Evolutionary conservation across 2,888 invertebrate genomes (phyloP).

Genomic region (Lasioglossum calceatum): DNA sequence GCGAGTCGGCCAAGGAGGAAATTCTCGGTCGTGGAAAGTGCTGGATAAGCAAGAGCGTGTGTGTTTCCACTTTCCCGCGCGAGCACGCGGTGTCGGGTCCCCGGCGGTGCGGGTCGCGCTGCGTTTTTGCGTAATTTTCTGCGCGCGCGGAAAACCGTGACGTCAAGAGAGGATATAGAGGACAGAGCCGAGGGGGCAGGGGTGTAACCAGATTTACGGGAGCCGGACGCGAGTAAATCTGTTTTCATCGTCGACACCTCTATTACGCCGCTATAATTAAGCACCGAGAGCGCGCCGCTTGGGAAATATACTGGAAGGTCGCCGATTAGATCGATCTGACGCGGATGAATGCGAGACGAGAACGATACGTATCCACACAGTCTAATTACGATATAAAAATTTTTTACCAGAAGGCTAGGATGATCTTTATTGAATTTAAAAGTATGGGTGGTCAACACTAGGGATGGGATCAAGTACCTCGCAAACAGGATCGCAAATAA

Average conservation of each 20-base stretch:
- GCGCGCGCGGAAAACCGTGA: constrained; percentile 32
- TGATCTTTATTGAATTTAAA: too few relatives aligned
- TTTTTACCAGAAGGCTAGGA: too few relatives aligned
- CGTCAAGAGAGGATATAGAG: constrained; percentile 43
- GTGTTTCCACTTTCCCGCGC: constrained; percentile 60
- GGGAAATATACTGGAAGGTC: constrained; percentile 61
- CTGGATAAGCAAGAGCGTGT: constrained; percentile 35
- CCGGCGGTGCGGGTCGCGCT: neutral
- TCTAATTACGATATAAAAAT: too few relatives aligned
- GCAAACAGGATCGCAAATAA: too few relatives aligned
- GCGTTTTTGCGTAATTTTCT: constrained; percentile 30
- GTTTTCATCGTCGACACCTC: constrained; percentile 48
- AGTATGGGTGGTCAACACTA: too few relatives aligned
- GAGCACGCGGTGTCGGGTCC: neutral
- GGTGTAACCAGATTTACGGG: constrained; percentile 51
- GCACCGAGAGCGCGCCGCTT: constrained; percentile 33
- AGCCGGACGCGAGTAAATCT: constrained; percentile 60
- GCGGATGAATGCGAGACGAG: constrained; percentile 26
- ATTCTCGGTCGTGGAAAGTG: constrained; percentile 61
- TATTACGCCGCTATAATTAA: constrained; percentile 42
- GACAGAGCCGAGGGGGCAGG: neutral
- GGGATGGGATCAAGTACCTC: too few relatives aligned
- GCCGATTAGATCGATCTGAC: constrained; percentile 54
- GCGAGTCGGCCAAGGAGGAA: constrained; percentile 44
- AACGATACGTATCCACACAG: neutral